Percentiles rank a stretch among this genome's conserved stretches.
Evolutionary conservation across 1,140 invertebrate species (phyloP).

Genomic region (Brachionus sp.): DNA sequence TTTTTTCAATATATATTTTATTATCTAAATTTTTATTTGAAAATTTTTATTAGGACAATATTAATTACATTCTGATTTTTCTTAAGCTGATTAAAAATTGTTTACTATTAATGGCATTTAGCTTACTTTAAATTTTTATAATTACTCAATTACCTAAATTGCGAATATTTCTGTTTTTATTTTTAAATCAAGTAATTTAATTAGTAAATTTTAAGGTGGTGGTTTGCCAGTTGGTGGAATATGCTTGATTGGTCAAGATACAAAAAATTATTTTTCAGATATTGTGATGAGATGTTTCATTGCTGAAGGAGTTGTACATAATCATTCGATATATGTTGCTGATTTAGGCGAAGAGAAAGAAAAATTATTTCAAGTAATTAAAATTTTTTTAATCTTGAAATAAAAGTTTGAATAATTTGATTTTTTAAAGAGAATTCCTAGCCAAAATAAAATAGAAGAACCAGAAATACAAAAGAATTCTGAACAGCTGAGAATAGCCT

Average conservation of each 20-base stretch:
- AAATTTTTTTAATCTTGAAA: background rate
- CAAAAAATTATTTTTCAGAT: constrained; percentile 23
- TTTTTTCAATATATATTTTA: too few relatives aligned
- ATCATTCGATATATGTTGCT: constrained; percentile 14
- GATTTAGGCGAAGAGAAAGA: constrained; percentile 24
- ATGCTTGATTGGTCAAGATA: constrained; percentile 20
- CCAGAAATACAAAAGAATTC: background rate
- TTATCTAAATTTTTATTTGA: too few relatives aligned
- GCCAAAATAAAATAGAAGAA: constrained; percentile 24
- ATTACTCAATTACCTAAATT: background rate
- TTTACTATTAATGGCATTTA: too few relatives aligned
- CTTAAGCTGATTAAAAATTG: too few relatives aligned
- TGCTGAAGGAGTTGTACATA: constrained; percentile 17
- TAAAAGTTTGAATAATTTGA: background rate
- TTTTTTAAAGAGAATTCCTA: background rate
- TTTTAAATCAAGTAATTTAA: background rate
- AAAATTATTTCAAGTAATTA: constrained; percentile 13
- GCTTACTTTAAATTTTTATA: background rate
- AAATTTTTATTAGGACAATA: too few relatives aligned
- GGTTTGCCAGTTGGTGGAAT: constrained; percentile 28
- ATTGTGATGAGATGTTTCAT: constrained; percentile 36
- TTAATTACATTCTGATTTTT: too few relatives aligned
- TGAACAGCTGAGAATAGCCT: constrained; percentile 25
- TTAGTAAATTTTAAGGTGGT: background rate
- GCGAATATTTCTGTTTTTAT: background rate